phyloP scores from a whole-genome alignment of 1,140 invertebrate genomes.

The Lethrus apterus region DNA sequence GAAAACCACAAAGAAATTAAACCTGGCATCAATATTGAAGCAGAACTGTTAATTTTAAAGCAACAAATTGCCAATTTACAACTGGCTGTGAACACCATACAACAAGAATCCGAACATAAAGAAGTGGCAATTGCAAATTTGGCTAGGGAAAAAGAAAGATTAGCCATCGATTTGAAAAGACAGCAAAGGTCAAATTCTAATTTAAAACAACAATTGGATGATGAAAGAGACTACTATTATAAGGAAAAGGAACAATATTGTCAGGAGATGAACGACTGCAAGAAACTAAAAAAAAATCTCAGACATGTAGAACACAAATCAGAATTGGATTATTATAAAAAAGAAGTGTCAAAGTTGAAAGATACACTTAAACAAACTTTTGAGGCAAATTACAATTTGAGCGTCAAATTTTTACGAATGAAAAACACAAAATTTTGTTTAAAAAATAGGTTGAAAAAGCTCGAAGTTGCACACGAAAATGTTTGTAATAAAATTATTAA shows the following conservation, averaged over 20 bases:
- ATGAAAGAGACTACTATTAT: constrained; percentile 37
- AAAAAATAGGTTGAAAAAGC: constrained; percentile 27
- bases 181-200: constrained; percentile 31
- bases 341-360: constrained; percentile 32
- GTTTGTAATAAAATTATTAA: constrained; percentile 18
- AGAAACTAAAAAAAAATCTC: constrained; percentile 31
- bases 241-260: constrained; percentile 38
- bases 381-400: constrained; percentile 40
- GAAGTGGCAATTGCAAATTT: constrained; percentile 30
- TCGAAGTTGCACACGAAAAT: constrained; percentile 28
- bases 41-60: constrained; percentile 26
- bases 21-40: constrained; percentile 22
- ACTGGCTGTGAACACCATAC: constrained; percentile 26
- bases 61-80: constrained; percentile 34
- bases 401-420: constrained; percentile 40
- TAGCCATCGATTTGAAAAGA: constrained; percentile 22
- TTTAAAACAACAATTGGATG: constrained; percentile 34
- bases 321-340: constrained; percentile 18
- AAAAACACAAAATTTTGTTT: constrained; percentile 37
- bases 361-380: constrained; percentile 35
- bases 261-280: constrained; percentile 36
- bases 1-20: constrained; percentile 6
- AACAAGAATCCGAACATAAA: constrained; percentile 32
- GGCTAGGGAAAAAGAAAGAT: constrained; percentile 16
- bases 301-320: constrained; percentile 19